Percentiles rank a stretch among this genome's conserved stretches.
phyloP scores from a whole-genome alignment of 2,113 vertebrate genomes.

The Corvus hawaiiensis region DNA sequence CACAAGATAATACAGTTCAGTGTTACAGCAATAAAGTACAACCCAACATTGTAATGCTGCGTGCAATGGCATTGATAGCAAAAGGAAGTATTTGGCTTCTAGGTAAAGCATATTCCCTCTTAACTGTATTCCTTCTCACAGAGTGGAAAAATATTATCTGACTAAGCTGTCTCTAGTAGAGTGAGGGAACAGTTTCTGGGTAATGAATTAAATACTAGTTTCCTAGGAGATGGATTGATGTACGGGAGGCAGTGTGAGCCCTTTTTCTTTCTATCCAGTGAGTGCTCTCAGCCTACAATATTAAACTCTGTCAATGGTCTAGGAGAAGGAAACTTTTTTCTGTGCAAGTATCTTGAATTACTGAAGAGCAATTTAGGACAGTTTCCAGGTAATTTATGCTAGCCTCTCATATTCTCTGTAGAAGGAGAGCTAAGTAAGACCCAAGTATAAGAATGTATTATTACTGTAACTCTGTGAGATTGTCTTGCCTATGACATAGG shows the following conservation, averaged over 20 bases:
- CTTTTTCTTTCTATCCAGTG: background rate
- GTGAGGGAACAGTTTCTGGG: background rate
- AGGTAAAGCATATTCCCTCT: background rate
- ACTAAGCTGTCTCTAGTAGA: background rate
- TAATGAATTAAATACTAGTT: conserved; percentile 1
- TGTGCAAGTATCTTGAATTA: background rate
- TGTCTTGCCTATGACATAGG: background rate
- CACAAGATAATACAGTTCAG: background rate
- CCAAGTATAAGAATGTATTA: background rate
- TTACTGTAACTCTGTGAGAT: background rate
- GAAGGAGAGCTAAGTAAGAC: background rate
- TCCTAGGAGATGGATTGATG: background rate
- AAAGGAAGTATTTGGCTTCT: background rate
- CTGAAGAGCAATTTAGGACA: background rate
- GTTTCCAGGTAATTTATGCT: background rate
- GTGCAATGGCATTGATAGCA: background rate
- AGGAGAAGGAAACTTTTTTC: background rate
- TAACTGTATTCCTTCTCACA: background rate
- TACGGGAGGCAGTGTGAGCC: background rate
- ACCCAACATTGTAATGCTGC: background rate
- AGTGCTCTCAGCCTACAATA: background rate
- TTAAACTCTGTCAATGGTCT: background rate
- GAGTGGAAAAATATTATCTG: background rate
- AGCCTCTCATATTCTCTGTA: background rate
- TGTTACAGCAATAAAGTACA: background rate